A percentile compares a stretch with the other conserved stretches of the same genome.
Conservation (phyloP, 2,797 vertebrate species). For the Coendou prehensilis region DNA sequence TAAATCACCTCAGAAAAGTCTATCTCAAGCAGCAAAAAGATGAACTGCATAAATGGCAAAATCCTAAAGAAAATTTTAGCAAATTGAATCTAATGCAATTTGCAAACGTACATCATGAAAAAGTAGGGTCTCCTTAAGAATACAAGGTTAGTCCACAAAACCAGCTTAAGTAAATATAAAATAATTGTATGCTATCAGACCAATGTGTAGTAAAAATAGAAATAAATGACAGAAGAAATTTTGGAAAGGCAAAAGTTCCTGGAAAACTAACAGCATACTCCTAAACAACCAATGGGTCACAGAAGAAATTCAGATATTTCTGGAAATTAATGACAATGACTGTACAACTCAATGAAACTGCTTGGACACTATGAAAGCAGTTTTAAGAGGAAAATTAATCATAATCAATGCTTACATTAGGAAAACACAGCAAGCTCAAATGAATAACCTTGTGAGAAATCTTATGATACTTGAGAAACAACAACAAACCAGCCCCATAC, state of each 20-base stretch:
- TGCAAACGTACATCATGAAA: background rate
- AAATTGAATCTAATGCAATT: slow-evolving; percentile 17
- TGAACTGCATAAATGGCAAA: background rate
- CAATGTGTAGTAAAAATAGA: no score
- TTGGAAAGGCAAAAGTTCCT: no score
- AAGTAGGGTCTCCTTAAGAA: slow-evolving; percentile 31
- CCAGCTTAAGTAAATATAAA: background rate
- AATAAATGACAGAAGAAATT: no score
- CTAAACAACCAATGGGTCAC: background rate
- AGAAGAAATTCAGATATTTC: background rate
- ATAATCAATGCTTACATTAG: no score
- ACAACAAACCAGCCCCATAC: no score
- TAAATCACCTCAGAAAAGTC: slow-evolving; percentile 29
- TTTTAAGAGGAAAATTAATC: background rate
- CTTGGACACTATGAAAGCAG: background rate
- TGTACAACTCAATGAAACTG: background rate
- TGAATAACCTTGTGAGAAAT: no score
- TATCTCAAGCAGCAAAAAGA: background rate
- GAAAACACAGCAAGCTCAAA: no score
- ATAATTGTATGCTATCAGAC: no score
- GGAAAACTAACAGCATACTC: background rate
- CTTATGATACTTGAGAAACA: no score
- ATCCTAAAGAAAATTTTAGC: slow-evolving; percentile 2
- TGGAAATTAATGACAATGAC: background rate
- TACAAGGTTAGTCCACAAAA: background rate